phyloP scores from a whole-genome alignment of 2,888 invertebrate genomes.

The Oscheius sp. region DNA sequence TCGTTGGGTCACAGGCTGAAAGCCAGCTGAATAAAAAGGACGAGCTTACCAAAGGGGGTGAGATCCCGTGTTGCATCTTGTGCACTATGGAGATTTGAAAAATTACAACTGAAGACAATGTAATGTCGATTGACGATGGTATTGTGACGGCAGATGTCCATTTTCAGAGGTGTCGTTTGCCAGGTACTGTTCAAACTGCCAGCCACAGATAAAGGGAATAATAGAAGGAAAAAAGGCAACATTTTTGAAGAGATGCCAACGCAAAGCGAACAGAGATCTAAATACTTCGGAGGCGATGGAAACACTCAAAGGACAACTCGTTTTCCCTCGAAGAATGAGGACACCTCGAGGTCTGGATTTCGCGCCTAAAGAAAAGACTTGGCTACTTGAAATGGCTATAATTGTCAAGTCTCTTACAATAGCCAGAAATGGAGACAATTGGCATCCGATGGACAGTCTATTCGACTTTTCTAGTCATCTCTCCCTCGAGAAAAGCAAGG shows the following conservation, averaged over 20 bases:
- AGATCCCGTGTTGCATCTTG: slow-evolving; percentile 3
- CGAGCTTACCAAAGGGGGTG: slow-evolving; percentile 29
- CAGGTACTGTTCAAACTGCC: no score
- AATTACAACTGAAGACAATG: slow-evolving; percentile 33
- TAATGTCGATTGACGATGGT: slow-evolving; percentile 21
- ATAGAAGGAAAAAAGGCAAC: background rate
- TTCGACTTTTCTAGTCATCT: no score
- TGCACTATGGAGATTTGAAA: background rate
- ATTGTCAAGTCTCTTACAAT: no score
- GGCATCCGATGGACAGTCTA: no score
- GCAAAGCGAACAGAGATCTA: no score
- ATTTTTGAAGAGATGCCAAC: no score
- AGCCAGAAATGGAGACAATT: no score
- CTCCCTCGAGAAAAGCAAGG: no score
- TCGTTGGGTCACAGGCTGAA: slow-evolving; percentile 30
- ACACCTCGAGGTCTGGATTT: background rate
- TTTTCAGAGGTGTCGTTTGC: background rate
- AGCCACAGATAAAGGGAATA: background rate
- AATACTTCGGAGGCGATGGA: background rate
- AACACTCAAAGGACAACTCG: background rate
- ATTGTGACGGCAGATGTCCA: slow-evolving; percentile 27
- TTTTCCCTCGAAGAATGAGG: background rate
- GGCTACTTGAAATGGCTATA: no score
- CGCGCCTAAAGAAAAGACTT: no score
- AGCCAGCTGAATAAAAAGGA: no score